Percentiles rank a stretch among this genome's conserved stretches.
Evolutionary conservation across 2,113 vertebrate genomes (phyloP).

Genomic region (Trichechus manatus): DNA sequence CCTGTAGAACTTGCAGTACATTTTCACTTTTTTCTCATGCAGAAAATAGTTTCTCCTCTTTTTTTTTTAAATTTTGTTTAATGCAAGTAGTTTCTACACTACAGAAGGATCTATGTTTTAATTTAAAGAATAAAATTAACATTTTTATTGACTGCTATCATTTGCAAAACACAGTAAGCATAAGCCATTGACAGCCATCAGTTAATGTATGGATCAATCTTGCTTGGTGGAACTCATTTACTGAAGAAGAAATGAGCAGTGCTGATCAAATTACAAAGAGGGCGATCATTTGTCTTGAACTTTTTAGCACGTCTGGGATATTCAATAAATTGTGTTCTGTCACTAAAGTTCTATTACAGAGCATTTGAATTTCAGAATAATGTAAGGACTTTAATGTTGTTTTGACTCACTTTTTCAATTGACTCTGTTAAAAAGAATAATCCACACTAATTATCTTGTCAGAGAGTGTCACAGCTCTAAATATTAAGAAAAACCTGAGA

Average conservation of each 20-base stretch:
- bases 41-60: not conserved
- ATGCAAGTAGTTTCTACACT: not conserved
- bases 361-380: not conserved
- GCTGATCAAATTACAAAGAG: conserved; percentile 50
- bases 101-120: conserved; percentile 8
- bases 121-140: not conserved
- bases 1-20: not conserved
- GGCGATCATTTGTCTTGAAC: conserved; percentile 45
- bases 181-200: not conserved
- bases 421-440: conserved; percentile 62
- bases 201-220: conserved; percentile 1
- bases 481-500: conserved; percentile 57
- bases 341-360: conserved; percentile 29
- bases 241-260: conserved; percentile 28
- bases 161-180: conserved; percentile 36
- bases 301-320: conserved; percentile 39
- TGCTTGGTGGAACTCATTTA: conserved; percentile 50
- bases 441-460: conserved; percentile 57
- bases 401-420: conserved; percentile 62
- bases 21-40: not conserved
- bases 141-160: not conserved
- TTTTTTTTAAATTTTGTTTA: not conserved
- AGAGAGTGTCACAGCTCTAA: conserved; percentile 5
- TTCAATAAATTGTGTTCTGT: conserved; percentile 49
- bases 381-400: conserved; percentile 12